Evolutionary conservation across 2,113 vertebrate genomes (phyloP), one percentile per base, ranked within the genome.

Genomic region (Seriola rivoliana): DNA sequence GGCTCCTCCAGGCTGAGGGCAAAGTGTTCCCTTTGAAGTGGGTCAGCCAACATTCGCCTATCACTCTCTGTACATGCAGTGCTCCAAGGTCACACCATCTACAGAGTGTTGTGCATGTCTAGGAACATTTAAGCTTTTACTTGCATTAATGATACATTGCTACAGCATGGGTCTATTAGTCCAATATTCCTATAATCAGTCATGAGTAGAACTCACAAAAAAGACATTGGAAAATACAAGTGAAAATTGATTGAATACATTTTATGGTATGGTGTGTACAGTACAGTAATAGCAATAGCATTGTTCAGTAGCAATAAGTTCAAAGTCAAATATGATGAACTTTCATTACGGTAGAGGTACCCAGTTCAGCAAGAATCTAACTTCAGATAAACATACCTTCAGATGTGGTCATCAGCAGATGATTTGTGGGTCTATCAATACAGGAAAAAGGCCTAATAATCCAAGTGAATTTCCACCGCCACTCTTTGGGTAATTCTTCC

Each of bases 61-160:
- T 89, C 85, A 78, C 79, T 83, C 88, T 76, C 66, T 74, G 78
- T 32, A 59, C 75, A 84, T 64, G 82, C 74, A 85, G 58, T 23
- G 65, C 81, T 75, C 84, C 92, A 93, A 94, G 90, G 89, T 94
- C 91, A 92, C 69, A 83, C 52, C 76, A 71, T 84, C 77, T 81
- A 57, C 38, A 71, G 44, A 54, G 63, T 16, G 34, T 7, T 23
- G 65, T 68, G 81, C 36, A 54, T 58, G 64, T 84, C 42, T 46
- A 64, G 36, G 8, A 78, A 59, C 34, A 71, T 78, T 81, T 68
- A 60, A 58, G 65, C 42, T 46, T 70, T 69, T 38, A 65, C 23
- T 80, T 58, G 5, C 34, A 9, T 54, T 38, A 36, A 32, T 46
- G 52, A 75, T 21, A 71, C 12, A 32, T 44, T 65, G 42, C 42